Base-by-base conservation (phyloP, 2,888 invertebrate genomes). In the Athalia rosae region DNA sequence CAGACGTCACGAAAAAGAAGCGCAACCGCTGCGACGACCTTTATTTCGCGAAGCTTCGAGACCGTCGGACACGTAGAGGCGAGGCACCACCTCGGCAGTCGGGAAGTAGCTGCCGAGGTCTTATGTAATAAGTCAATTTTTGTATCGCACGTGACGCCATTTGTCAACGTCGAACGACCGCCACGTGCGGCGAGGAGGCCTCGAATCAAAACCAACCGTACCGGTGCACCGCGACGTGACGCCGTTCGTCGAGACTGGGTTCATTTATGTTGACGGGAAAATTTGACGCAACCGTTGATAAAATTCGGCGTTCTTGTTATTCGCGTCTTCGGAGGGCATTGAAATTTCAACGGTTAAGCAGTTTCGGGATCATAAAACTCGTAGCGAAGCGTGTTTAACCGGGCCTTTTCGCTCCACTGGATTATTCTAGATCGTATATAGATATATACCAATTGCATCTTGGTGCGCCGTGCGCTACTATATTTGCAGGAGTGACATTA, bases 61-160 rank as follows among this genome's bases (percentile, higher is more conserved):
- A 28, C 50, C 28, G 6, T 13, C 45, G 47, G 48, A 15, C 67
- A 50, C 67, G 48, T 48, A 67, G 67, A 48, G 50, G 53, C 41
- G 71, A 56, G 5, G 41, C 53, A 53, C 53, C 69, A 69, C 56
- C 69, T 69, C 53, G 69, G 4, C 41, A 7, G 53, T n/a, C 53
- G 53, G 58, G 58, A 71, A 58, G 71, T 71, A 58, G 28, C 28
- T 28, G 28, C 28, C 28, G 28, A 28, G 71, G 58, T 71, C 71
- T 71, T 58, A 56, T 71, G 58, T 71, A 71, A 71, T 71, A 71
- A 71, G 71, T 71, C 71, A 71, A 71, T 71, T 71, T 71, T 71
- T 58, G 71, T 71, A 71, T 71, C 56, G 71, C 71, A 71, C 71
- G 71, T 58, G 71, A 71, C 56, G 71, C 71, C 71, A 71, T 71